Conservation (phyloP, 2,888 invertebrate genomes). For the Argyresthia albistria region DNA sequence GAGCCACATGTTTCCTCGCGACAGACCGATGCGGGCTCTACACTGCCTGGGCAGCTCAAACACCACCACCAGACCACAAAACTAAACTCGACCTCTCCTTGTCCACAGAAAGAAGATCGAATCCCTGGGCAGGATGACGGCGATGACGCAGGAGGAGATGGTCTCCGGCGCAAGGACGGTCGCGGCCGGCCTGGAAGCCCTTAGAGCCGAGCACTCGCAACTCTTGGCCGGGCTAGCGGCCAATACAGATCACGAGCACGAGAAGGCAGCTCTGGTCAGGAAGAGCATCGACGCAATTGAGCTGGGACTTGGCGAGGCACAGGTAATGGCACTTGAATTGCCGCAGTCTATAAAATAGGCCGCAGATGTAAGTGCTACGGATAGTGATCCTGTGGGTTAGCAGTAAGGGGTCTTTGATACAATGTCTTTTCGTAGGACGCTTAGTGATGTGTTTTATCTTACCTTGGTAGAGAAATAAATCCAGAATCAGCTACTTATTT, state of each 20-base stretch:
- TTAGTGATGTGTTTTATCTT: too few relatives aligned
- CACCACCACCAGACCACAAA: neutral
- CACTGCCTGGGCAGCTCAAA: too few relatives aligned
- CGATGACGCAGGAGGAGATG: slow-evolving; percentile 99
- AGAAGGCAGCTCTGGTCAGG: slow-evolving; percentile 89
- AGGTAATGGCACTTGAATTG: slow-evolving; percentile 64
- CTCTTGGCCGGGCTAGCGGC: slow-evolving; percentile 87
- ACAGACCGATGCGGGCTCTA: too few relatives aligned
- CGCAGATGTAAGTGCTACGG: neutral
- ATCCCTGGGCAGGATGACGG: slow-evolving; percentile 98
- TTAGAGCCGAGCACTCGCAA: slow-evolving; percentile 95
- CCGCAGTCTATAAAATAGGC: too few relatives aligned
- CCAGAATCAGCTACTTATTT: too few relatives aligned
- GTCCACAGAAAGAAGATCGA: slow-evolving; percentile 93
- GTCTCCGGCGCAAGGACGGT: slow-evolving; percentile 96
- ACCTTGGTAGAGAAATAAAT: too few relatives aligned
- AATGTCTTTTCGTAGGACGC: too few relatives aligned
- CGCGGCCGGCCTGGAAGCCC: slow-evolving; percentile 95
- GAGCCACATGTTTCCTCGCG: too few relatives aligned
- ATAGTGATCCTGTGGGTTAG: too few relatives aligned
- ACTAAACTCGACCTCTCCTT: slow-evolving; percentile 8
- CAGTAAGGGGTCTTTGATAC: too few relatives aligned
- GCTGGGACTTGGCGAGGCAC: slow-evolving; percentile 95
- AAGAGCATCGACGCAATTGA: slow-evolving; percentile 98
- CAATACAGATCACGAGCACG: slow-evolving; percentile 77